Percentiles rank a stretch among this genome's conserved stretches.
These are phyloP conservation scores for Dicyrtomina minuta DNA, from an alignment of 2,888 invertebrate species.

Conservation along the genomic window DNA sequence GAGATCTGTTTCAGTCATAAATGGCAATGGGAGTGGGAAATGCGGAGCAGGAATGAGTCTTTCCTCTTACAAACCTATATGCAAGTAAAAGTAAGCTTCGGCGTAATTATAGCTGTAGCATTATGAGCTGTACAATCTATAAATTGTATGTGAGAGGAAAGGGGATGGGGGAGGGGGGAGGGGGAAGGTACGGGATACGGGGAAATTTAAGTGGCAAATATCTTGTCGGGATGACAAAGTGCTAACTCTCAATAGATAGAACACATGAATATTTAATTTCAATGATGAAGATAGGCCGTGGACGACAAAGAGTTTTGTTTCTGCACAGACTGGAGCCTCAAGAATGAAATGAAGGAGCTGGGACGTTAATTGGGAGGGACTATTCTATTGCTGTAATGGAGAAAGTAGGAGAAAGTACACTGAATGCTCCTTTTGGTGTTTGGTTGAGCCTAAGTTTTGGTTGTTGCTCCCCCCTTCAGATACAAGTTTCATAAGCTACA, in stretches of 20 bases:
- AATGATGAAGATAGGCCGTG: constrained; percentile 1
- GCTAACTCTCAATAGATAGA: constrained; percentile 3
- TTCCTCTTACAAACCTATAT: too few relatives aligned
- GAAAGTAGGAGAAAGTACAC: background rate
- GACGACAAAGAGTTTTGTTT: background rate
- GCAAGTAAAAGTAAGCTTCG: too few relatives aligned
- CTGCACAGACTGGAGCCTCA: background rate
- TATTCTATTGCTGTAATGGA: background rate
- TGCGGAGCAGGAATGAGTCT: too few relatives aligned
- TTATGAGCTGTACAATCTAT: too few relatives aligned
- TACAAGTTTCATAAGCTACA: background rate
- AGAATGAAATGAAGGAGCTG: background rate
- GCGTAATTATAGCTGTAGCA: too few relatives aligned
- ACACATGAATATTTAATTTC: constrained; percentile 13
- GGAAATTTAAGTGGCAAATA: background rate
- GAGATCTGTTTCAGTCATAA: too few relatives aligned
- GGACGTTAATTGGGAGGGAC: too few relatives aligned
- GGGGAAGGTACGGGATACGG: background rate
- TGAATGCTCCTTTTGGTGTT: background rate
- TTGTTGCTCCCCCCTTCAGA: background rate
- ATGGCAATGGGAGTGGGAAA: too few relatives aligned
- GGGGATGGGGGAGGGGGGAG: background rate
- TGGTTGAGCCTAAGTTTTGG: too few relatives aligned
- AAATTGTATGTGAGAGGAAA: too few relatives aligned
- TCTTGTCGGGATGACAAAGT: background rate